These are phyloP conservation scores for Temnothorax nylanderi DNA, from an alignment of 1,140 invertebrate genomes.

Conservation along the genomic window DNA sequence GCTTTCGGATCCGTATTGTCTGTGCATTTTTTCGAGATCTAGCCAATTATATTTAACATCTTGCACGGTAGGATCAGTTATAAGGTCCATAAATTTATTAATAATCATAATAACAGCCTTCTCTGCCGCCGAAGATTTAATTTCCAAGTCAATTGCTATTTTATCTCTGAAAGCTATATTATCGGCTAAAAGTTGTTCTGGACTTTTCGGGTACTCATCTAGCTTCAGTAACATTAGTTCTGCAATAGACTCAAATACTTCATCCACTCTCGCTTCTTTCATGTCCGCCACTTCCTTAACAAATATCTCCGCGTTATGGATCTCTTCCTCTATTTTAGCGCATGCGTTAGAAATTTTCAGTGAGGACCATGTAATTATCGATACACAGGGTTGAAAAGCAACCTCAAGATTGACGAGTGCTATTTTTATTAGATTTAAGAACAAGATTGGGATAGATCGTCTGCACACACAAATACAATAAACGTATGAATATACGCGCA, in stretches of 20 bases:
- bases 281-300: slow-evolving; percentile 91
- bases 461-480: neutral
- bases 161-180: slow-evolving; percentile 85
- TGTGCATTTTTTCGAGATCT: slow-evolving; percentile 87
- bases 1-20: slow-evolving; percentile 86
- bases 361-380: slow-evolving; percentile 93
- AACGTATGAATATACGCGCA: neutral
- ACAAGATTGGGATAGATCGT: slow-evolving; percentile 86
- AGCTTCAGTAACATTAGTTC: slow-evolving; percentile 89
- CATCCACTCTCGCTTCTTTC: slow-evolving; percentile 91
- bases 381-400: slow-evolving; percentile 91
- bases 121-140: slow-evolving; percentile 88
- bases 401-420: slow-evolving; percentile 89
- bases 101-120: slow-evolving; percentile 89
- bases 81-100: slow-evolving; percentile 89
- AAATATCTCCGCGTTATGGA: slow-evolving; percentile 90
- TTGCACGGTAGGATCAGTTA: slow-evolving; percentile 86
- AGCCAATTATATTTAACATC: slow-evolving; percentile 89
- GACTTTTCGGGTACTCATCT: slow-evolving; percentile 88
- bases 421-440: slow-evolving; percentile 90
- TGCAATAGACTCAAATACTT: slow-evolving; percentile 89
- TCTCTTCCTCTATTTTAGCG: slow-evolving; percentile 85
- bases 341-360: slow-evolving; percentile 90
- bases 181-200: slow-evolving; percentile 88
- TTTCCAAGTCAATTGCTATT: slow-evolving; percentile 84